Percentiles rank a stretch among this genome's conserved stretches.
phyloP scores from a whole-genome alignment of 2,888 invertebrate genomes.

The Sphaerophoria taeniata region DNA sequence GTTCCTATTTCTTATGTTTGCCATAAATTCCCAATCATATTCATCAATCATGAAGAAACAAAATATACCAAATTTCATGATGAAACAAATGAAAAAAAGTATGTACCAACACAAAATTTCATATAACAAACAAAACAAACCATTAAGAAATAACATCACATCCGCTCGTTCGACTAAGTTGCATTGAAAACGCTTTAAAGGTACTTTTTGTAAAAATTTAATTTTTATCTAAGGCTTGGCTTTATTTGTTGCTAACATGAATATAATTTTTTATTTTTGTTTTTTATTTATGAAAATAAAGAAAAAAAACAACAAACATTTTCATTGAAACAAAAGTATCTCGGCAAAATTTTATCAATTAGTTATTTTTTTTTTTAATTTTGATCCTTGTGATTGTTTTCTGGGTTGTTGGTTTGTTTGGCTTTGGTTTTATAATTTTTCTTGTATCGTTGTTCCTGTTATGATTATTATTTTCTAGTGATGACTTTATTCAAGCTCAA shows the following conservation, averaged over 20 bases:
- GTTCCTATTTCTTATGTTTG: constrained; percentile 36
- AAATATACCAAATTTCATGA: background rate
- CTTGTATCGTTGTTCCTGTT: constrained; percentile 87
- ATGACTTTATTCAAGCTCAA: constrained; percentile 98
- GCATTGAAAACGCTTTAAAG: constrained; percentile 49
- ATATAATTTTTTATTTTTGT: constrained; percentile 42
- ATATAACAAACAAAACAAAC: constrained; percentile 58
- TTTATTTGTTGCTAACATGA: constrained; percentile 63
- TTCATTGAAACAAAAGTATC: background rate
- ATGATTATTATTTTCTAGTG: constrained; percentile 96
- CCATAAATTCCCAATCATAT: constrained; percentile 28
- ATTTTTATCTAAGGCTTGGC: constrained; percentile 49
- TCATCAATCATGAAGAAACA: background rate
- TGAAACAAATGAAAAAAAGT: constrained; percentile 35
- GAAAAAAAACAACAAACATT: constrained; percentile 3
- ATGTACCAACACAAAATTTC: constrained; percentile 25
- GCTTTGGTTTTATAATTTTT: constrained; percentile 76
- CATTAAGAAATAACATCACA: constrained; percentile 60
- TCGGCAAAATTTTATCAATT: constrained; percentile 23
- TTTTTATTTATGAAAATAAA: constrained; percentile 18
- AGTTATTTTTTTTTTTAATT: constrained; percentile 18
- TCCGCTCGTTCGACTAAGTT: constrained; percentile 54
- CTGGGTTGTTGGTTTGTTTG: constrained; percentile 71
- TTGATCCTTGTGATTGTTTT: constrained; percentile 60
- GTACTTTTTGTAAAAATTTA: constrained; percentile 21